These are phyloP conservation scores for Polypedilum vanderplanki DNA, from an alignment of 1,140 invertebrate species.

Conservation along the genomic window DNA sequence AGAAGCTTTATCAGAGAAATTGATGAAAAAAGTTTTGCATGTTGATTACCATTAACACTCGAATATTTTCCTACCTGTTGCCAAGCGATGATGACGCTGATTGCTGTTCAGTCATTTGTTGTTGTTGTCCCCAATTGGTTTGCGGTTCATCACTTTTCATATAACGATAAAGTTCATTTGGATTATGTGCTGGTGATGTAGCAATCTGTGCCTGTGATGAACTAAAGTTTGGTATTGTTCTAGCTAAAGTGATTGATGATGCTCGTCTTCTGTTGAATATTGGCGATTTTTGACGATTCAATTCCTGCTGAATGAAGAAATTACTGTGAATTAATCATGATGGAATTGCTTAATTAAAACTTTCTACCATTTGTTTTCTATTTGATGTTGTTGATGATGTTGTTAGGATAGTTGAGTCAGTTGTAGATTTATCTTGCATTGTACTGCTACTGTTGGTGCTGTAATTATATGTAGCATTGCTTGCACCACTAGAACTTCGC, in stretches of 20 bases:
- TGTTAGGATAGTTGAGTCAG: constrained; percentile 14
- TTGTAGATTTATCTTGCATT: constrained; percentile 6
- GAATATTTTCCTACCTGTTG: neutral
- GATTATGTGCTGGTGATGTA: neutral
- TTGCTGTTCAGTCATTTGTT: constrained; percentile 18
- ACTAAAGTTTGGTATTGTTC: constrained; percentile 10
- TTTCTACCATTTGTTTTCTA: neutral
- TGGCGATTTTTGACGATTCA: constrained; percentile 37
- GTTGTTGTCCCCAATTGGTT: neutral
- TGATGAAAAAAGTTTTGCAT: too few species aligned
- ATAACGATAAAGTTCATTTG: constrained; percentile 11
- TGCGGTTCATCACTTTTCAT: constrained; percentile 16
- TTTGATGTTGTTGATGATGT: neutral
- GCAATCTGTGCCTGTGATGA: neutral
- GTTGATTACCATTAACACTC: too few species aligned
- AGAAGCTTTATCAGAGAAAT: too few species aligned
- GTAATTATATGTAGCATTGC: neutral
- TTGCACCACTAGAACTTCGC: constrained; percentile 4
- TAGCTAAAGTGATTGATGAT: constrained; percentile 36
- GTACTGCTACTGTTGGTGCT: neutral
- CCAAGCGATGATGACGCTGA: neutral
- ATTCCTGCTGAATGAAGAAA: constrained; percentile 32
- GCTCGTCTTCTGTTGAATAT: constrained; percentile 37
- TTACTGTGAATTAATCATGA: neutral
- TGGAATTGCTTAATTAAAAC: neutral